Evolutionary conservation across 2,113 vertebrate species (phyloP).

Genomic region (Bagarius yarrelli): DNA sequence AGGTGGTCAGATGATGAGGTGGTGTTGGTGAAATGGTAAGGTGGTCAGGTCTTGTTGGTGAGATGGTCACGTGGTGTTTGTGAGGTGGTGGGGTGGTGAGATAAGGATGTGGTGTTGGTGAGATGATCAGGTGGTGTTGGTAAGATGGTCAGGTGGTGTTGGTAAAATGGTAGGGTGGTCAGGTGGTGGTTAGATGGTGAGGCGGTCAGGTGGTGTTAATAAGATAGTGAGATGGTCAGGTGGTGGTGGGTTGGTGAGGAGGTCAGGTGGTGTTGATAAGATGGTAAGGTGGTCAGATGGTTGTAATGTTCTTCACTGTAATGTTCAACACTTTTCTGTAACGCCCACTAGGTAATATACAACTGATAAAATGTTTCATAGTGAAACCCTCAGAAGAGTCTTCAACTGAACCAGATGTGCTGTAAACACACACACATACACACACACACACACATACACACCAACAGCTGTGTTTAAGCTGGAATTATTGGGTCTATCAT

Average conservation of each 20-base stretch:
- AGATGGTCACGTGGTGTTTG: too few species aligned
- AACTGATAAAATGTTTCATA: conserved; percentile 24
- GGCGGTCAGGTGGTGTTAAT: too few species aligned
- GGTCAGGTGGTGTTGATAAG: too few species aligned
- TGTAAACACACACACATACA: conserved; percentile 13
- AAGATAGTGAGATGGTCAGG: too few species aligned
- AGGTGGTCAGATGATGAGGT: not conserved
- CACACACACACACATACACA: conserved; percentile 32
- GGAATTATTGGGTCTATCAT: conserved; percentile 45
- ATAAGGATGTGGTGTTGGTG: not conserved
- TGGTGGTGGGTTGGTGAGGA: too few species aligned
- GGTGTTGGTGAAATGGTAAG: not conserved
- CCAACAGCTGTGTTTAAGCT: conserved; percentile 58
- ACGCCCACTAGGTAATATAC: not conserved
- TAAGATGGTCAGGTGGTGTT: not conserved
- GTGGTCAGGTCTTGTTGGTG: too few species aligned
- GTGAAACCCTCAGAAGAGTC: conserved; percentile 31
- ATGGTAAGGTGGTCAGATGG: too few species aligned
- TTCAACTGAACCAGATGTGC: conserved; percentile 44
- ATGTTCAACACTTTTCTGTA: not conserved
- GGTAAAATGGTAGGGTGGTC: too few species aligned
- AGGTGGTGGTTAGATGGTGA: too few species aligned
- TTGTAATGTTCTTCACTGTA: too few species aligned
- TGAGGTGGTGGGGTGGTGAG: not conserved
- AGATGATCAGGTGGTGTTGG: not conserved